These are phyloP conservation scores for Campylomormyrus numenius DNA, from an alignment of 2,113 vertebrate species.

Conservation along the genomic window DNA sequence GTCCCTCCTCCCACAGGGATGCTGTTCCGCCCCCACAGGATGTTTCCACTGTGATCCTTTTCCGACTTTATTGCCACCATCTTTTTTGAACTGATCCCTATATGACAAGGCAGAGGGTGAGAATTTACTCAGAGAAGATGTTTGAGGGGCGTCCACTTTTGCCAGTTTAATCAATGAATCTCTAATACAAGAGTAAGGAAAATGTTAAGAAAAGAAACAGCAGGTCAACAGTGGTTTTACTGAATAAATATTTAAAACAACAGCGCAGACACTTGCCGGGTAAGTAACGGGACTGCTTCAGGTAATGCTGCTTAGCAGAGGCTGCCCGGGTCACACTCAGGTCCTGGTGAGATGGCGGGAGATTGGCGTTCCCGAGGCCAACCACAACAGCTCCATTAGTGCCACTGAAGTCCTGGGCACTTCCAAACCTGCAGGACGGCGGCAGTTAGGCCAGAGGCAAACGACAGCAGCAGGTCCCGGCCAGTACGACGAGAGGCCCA, in stretches of 20 bases:
- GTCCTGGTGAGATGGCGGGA: constrained; percentile 61
- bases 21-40: constrained; percentile 68
- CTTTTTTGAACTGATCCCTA: constrained; percentile 81
- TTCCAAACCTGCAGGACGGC: constrained; percentile 67
- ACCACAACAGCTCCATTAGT: constrained; percentile 59
- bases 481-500: neutral
- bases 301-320: constrained; percentile 80
- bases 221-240: neutral
- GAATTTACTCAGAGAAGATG: neutral
- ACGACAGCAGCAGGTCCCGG: neutral
- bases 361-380: constrained; percentile 65
- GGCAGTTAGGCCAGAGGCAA: neutral
- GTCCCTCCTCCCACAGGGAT: constrained; percentile 67
- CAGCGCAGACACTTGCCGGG: constrained; percentile 64
- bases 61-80: constrained; percentile 60
- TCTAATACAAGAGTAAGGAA: neutral
- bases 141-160: neutral
- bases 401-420: constrained; percentile 76
- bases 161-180: neutral
- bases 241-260: neutral
- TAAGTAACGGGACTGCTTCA: constrained; percentile 84
- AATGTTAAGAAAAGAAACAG: neutral
- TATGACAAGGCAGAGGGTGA: constrained; percentile 2
- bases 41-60: constrained; percentile 65
- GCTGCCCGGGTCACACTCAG: constrained; percentile 57